phyloP scores from a whole-genome alignment of 2,888 invertebrate species.

The Blera fallax region DNA sequence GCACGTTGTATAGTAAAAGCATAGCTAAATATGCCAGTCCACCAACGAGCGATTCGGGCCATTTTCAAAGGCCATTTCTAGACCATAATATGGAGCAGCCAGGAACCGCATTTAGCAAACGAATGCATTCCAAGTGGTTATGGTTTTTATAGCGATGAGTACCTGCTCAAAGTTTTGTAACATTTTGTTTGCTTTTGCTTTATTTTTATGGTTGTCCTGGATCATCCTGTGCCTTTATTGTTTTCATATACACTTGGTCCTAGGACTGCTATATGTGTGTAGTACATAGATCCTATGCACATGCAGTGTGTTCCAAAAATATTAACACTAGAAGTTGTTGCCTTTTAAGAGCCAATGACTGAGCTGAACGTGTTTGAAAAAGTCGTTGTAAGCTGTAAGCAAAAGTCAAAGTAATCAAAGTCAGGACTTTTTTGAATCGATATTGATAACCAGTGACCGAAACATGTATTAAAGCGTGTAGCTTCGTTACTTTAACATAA shows the following conservation, averaged over 20 bases:
- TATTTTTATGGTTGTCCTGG: background rate
- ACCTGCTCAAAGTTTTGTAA: slow-evolving; percentile 56
- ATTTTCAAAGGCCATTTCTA: slow-evolving; percentile 52
- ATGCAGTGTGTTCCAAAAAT: slow-evolving; percentile 4
- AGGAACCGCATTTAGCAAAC: slow-evolving; percentile 52
- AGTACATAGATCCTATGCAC: background rate
- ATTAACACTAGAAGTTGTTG: no score
- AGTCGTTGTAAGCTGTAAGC: no score
- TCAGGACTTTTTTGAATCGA: no score
- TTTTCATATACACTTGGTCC: slow-evolving; percentile 22
- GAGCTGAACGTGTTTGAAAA: no score
- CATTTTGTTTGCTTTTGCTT: slow-evolving; percentile 42
- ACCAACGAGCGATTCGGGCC: slow-evolving; percentile 30
- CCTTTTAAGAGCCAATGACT: no score
- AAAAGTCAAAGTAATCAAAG: no score
- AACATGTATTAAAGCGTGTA: no score
- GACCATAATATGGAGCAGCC: slow-evolving; percentile 47
- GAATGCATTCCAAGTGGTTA: slow-evolving; percentile 61
- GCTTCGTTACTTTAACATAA: no score
- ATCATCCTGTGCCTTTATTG: slow-evolving; percentile 11
- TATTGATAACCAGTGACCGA: no score
- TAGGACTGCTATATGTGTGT: slow-evolving; percentile 1
- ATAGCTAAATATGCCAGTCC: background rate
- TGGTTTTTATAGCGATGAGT: slow-evolving; percentile 49
- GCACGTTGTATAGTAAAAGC: slow-evolving; percentile 13